These are phyloP conservation scores for Mythimna lalbum DNA, from an alignment of 2,888 invertebrate species.

Conservation along the genomic window DNA sequence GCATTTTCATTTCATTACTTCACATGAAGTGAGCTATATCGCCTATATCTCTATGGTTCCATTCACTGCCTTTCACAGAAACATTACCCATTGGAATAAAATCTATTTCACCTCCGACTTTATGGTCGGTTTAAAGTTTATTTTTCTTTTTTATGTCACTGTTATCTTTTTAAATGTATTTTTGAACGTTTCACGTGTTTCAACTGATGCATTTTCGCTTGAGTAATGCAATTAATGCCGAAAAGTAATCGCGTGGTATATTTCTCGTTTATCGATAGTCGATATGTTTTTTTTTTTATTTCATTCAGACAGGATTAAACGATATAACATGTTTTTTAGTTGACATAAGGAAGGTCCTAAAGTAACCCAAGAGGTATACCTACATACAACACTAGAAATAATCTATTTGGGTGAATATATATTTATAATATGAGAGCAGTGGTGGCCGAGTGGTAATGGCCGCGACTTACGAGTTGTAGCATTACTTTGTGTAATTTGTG, in stretches of 20 bases:
- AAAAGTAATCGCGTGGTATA: conserved; percentile 18
- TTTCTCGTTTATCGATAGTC: conserved; percentile 1
- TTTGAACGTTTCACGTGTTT: conserved; percentile 14
- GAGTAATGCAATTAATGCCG: neutral
- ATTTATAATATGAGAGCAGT: too few relatives aligned
- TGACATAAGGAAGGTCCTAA: too few relatives aligned
- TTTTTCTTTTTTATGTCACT: conserved; percentile 30
- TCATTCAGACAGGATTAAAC: neutral
- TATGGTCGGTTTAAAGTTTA: conserved; percentile 37
- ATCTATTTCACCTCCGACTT: conserved; percentile 46
- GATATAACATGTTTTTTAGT: neutral
- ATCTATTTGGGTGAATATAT: too few relatives aligned
- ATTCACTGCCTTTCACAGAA: conserved; percentile 39
- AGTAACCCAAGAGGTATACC: too few relatives aligned
- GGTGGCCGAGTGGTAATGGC: too few relatives aligned
- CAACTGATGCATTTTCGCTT: conserved; percentile 12
- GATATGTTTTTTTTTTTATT: neutral
- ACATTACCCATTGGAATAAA: conserved; percentile 51
- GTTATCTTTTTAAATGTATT: conserved; percentile 36
- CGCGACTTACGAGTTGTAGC: too few relatives aligned
- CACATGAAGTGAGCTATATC: conserved; percentile 20
- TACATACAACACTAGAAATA: too few relatives aligned
- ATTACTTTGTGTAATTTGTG: too few relatives aligned
- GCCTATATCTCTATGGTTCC: conserved; percentile 13
- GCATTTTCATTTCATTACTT: conserved; percentile 45